Conservation (phyloP, 2,113 vertebrate genomes). For the Tricholaema leucomelas region DNA sequence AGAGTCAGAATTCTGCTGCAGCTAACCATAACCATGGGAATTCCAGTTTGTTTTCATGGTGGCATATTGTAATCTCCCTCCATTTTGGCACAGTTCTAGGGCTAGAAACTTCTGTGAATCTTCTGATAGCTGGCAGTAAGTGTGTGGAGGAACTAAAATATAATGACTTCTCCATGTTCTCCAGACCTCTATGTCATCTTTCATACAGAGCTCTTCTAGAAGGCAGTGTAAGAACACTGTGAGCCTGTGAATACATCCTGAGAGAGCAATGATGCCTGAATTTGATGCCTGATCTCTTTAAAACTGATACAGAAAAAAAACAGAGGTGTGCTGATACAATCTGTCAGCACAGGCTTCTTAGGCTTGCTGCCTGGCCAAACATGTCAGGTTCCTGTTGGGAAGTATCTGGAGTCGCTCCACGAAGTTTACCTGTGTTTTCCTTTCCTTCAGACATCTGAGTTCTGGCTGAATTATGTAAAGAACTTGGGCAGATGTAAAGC, state of each 20-base stretch:
- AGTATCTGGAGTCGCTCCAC: slow-evolving; percentile 20
- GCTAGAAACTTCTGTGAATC: background rate
- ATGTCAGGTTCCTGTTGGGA: background rate
- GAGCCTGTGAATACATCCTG: background rate
- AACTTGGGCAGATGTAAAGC: background rate
- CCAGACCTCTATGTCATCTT: background rate
- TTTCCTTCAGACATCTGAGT: background rate
- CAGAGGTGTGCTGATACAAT: background rate
- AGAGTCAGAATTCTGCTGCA: background rate
- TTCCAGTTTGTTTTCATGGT: background rate
- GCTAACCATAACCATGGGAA: background rate
- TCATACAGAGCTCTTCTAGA: background rate
- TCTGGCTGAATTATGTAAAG: background rate
- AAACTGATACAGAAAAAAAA: background rate
- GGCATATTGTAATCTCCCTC: background rate
- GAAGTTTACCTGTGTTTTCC: background rate
- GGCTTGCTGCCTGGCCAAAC: background rate
- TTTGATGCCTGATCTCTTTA: background rate
- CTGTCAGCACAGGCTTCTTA: slow-evolving; percentile 19
- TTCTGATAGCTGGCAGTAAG: background rate
- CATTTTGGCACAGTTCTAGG: background rate
- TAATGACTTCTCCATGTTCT: background rate
- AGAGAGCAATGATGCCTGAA: background rate
- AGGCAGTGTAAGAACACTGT: background rate
- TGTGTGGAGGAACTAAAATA: background rate